Evolutionary conservation across 1,140 invertebrate genomes (phyloP).

Genomic region (Drosophila seguyi): DNA sequence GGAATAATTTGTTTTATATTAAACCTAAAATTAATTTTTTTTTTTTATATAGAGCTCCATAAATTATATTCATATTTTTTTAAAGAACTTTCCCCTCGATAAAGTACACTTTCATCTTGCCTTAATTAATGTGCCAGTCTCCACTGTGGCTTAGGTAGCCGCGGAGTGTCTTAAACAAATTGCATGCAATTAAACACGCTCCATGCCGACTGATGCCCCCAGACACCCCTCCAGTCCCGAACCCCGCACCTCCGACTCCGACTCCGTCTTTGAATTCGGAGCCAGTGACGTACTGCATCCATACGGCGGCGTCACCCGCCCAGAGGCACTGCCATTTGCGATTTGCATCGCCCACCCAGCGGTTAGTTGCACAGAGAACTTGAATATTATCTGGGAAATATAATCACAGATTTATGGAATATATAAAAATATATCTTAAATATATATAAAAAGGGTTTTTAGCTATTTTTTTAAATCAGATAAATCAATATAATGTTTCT

Average conservation of each 20-base stretch:
- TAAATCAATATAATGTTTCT: neutral
- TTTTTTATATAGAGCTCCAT: no score
- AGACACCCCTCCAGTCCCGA: constrained; percentile 4
- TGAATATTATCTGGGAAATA: neutral
- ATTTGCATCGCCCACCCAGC: constrained; percentile 56
- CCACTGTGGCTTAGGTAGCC: constrained; percentile 61
- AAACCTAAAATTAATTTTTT: no score
- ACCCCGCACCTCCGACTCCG: neutral
- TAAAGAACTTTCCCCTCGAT: neutral
- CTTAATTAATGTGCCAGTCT: neutral
- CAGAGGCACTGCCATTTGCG: constrained; percentile 50
- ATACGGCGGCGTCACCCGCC: constrained; percentile 15
- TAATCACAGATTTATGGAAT: neutral
- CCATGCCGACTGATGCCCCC: constrained; percentile 24
- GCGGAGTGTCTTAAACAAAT: constrained; percentile 74
- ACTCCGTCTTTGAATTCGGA: neutral
- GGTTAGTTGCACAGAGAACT: neutral
- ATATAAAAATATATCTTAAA: neutral
- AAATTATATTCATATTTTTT: neutral
- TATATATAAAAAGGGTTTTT: neutral
- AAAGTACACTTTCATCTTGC: neutral
- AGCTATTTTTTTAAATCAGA: neutral
- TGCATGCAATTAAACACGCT: constrained; percentile 82
- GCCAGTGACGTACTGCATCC: constrained; percentile 20
- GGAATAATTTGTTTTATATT: no score